phyloP scores from a whole-genome alignment of 2,888 invertebrate genomes.

The Oscheius sp. region DNA sequence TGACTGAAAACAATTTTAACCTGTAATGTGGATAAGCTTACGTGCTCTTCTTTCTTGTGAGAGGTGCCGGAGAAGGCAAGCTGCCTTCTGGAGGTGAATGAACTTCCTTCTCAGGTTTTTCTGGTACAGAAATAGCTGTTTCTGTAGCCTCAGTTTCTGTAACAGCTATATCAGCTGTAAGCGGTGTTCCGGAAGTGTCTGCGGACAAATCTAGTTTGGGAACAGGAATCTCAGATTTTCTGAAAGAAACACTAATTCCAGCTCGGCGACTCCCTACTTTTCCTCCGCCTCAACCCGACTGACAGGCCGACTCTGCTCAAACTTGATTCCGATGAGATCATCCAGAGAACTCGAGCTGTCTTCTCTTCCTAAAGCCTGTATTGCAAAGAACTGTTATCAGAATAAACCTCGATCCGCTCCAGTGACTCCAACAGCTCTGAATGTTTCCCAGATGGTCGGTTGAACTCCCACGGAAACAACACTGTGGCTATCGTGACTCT shows the following conservation, averaged over 20 bases:
- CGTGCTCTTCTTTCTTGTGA: conserved; percentile 8
- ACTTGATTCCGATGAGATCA: conserved; percentile 43
- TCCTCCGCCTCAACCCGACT: not conserved
- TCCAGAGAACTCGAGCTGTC: conserved; percentile 49
- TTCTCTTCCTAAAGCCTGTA: conserved; percentile 40
- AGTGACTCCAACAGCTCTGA: conserved; percentile 61
- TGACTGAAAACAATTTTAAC: conserved; percentile 38
- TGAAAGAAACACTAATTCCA: not conserved
- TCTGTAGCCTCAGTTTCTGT: too few relatives aligned
- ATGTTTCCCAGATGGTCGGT: conserved; percentile 72
- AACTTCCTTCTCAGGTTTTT: not conserved
- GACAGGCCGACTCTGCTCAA: conserved; percentile 1
- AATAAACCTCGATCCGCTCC: not conserved
- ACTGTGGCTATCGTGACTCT: conserved; percentile 6
- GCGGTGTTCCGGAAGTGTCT: too few relatives aligned
- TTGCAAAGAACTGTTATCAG: too few relatives aligned
- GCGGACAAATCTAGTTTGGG: conserved; percentile 5
- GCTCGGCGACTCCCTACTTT: not conserved
- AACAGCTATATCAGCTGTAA: too few relatives aligned
- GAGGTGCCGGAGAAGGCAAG: not conserved
- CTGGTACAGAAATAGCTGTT: not conserved
- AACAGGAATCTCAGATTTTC: not conserved
- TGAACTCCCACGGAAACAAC: conserved; percentile 57
- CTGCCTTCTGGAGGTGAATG: not conserved
- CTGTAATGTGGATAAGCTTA: not conserved